phyloP scores from a whole-genome alignment of 2,113 vertebrate genomes.

The Chloroceryle aenea region DNA sequence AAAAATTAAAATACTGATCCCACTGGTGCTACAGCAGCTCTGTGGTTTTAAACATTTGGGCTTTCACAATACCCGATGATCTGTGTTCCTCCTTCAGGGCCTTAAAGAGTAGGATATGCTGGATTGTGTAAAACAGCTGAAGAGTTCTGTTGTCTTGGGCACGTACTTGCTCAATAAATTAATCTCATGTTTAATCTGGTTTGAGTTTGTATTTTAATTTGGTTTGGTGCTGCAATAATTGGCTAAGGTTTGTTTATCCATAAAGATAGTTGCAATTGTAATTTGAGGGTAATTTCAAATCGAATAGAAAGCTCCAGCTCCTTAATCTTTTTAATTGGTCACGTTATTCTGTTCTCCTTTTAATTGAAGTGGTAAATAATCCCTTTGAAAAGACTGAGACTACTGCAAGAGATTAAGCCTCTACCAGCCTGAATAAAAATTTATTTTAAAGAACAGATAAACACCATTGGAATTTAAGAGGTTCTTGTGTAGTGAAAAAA shows the following conservation, averaged over 20 bases:
- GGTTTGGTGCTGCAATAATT: neutral
- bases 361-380: slow-evolving; percentile 8
- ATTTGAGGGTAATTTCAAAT: neutral
- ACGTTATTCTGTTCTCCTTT: neutral
- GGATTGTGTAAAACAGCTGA: neutral
- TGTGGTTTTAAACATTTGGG: neutral
- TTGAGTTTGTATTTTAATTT: neutral
- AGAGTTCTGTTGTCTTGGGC: neutral
- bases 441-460: neutral
- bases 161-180: neutral
- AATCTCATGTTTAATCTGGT: neutral
- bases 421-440: neutral
- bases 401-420: neutral
- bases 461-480: neutral
- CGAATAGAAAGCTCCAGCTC: neutral
- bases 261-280: neutral
- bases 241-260: neutral
- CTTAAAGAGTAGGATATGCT: fast-evolving
- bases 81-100: neutral
- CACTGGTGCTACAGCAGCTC: neutral
- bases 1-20: neutral
- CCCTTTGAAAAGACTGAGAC: neutral
- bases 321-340: neutral
- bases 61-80: neutral
- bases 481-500: neutral